Evolutionary conservation across 92 coral and sea anemone species (phyloP).

Genomic region (Isaurus tuberculatus): DNA sequence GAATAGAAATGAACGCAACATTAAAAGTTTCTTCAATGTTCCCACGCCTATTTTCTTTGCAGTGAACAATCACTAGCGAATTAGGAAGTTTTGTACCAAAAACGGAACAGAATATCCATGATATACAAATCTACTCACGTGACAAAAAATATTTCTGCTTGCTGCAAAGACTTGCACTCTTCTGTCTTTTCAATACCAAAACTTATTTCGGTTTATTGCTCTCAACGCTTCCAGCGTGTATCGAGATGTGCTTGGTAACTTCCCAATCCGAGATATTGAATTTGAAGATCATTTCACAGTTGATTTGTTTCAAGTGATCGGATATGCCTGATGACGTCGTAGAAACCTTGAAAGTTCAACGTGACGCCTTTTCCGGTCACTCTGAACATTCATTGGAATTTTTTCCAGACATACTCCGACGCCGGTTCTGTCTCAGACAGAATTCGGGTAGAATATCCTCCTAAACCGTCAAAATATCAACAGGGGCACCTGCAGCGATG

Average conservation of each 20-base stretch:
- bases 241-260: background rate
- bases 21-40: background rate
- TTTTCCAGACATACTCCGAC: conserved; percentile 38
- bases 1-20: background rate
- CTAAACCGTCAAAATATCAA: conserved; percentile 4
- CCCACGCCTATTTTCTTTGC: background rate
- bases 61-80: background rate
- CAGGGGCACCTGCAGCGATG: background rate
- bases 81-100: too few species aligned
- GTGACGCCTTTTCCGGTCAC: conserved; percentile 23
- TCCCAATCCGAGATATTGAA: background rate
- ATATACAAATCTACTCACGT: background rate
- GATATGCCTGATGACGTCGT: conserved; percentile 30
- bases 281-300: conserved; percentile 25
- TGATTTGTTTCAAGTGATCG: conserved; percentile 24
- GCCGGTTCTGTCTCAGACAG: conserved; percentile 46
- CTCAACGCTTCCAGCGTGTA: background rate
- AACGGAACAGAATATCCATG: too few species aligned
- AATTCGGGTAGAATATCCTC: conserved; percentile 16
- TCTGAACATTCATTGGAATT: background rate
- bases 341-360: background rate
- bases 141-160: background rate
- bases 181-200: too few species aligned
- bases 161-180: too few species aligned
- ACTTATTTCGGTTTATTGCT: background rate